Base-by-base conservation (phyloP, 2,888 invertebrate genomes). In the Gastrophysa polygoni region DNA sequence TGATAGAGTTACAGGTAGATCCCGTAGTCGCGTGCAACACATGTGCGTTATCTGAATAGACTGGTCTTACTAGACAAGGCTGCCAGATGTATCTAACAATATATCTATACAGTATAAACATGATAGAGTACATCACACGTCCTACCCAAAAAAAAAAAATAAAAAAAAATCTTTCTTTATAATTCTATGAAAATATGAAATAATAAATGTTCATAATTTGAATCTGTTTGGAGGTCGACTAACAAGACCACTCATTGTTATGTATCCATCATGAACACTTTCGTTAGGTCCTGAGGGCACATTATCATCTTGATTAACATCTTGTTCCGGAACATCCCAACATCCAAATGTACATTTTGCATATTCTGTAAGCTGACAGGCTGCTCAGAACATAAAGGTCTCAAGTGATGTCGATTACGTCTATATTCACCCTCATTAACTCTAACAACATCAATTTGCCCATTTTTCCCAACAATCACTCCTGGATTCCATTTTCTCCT, bases 401-500 rank as follows among this genome's bases (percentile, higher is more conserved):
- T 20, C 21, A 20, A 48, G 14, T 49, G 49, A 49, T 28, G 16
- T 24, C 49, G 49, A 49, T 49, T 49, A 8, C 24, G 49, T 14
- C n/a, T 49, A 29, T 49, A 49, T 28, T 24, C 49, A 28, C 28
- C 49, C 14, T 14, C 21, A 49, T 49, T 49, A 3, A 49, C 49
- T 28, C 16, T 16, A 49, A 49, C 44, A 46, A 44, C 24, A 44
- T 28, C 44, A 21, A n/a, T 28, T 38, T 18, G 20, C 6, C 32
- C 17, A 20, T 32, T 52, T 52, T 28, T 50, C 3, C 1, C 28
- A 29, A 14, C 17, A 28, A 55, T 18, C 14, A 55, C 46, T 28
- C 24, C 28, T 24, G 49, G 28, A 49, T 49, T 44, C 55, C 55
- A 55, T 46, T 17, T 44, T 14, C 24, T 44, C 46, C 28, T 55